These are phyloP conservation scores for Decapterus maruadsi DNA, from an alignment of 2,797 vertebrate species.

Conservation along the genomic window DNA sequence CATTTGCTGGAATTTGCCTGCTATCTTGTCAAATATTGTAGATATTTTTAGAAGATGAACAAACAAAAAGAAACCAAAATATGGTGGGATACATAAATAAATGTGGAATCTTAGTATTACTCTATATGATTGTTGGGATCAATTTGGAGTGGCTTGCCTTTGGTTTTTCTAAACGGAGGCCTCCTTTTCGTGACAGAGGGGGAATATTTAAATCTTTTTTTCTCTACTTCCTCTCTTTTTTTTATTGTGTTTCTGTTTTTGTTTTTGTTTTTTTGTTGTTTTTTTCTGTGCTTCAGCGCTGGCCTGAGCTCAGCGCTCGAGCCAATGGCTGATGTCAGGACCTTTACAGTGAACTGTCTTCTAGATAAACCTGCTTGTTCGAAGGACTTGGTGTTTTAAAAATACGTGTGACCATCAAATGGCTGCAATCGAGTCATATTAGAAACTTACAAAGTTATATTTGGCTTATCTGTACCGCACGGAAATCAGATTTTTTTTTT, in stretches of 20 bases:
- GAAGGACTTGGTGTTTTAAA: constrained; percentile 78
- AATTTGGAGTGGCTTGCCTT: constrained; percentile 88
- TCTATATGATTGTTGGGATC: constrained; percentile 88
- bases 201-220: constrained; percentile 79
- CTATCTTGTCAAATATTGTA: constrained; percentile 92
- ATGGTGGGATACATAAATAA: constrained; percentile 86
- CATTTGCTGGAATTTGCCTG: constrained; percentile 94
- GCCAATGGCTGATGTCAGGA: constrained; percentile 81
- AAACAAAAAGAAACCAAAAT: constrained; percentile 93
- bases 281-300: constrained; percentile 83
- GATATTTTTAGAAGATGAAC: constrained; percentile 91
- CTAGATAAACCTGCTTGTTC: constrained; percentile 80
- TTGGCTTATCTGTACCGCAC: constrained; percentile 86
- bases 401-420: constrained; percentile 76
- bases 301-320: constrained; percentile 76
- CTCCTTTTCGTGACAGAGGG: constrained; percentile 84
- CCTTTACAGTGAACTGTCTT: constrained; percentile 79
- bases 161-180: constrained; percentile 82
- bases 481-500: constrained; percentile 78
- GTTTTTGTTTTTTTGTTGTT: constrained; percentile 63
- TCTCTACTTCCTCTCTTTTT: constrained; percentile 48
- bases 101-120: constrained; percentile 91
- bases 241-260: constrained; percentile 39
- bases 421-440: constrained; percentile 83
- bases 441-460: constrained; percentile 88